These are phyloP conservation scores for Tachina lurida DNA, from an alignment of 2,888 invertebrate species.

Conservation along the genomic window DNA sequence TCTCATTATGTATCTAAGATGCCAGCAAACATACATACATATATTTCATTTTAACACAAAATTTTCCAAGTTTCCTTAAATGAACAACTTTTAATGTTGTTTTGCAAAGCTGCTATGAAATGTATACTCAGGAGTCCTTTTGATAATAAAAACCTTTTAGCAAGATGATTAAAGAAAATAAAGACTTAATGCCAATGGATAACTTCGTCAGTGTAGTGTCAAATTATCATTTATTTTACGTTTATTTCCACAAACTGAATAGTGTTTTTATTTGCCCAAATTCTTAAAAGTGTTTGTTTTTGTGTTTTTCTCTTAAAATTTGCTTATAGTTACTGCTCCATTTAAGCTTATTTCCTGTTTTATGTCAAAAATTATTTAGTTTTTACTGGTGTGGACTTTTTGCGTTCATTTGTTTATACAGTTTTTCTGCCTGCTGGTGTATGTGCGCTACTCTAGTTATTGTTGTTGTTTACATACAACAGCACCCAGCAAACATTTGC, in stretches of 20 bases:
- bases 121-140: too few relatives aligned
- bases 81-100: too few relatives aligned
- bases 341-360: not conserved
- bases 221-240: not conserved
- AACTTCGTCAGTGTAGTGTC: too few relatives aligned
- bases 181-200: not conserved
- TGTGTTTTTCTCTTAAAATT: not conserved
- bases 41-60: too few relatives aligned
- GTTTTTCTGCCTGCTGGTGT: not conserved
- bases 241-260: constrained; percentile 25
- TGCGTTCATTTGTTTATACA: not conserved
- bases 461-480: not conserved
- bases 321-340: constrained; percentile 9
- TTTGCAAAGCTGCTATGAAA: too few relatives aligned
- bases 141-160: not conserved
- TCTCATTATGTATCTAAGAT: too few relatives aligned
- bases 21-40: too few relatives aligned
- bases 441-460: not conserved
- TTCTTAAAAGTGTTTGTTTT: constrained; percentile 14
- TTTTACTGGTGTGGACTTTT: not conserved
- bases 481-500: not conserved
- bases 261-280: constrained; percentile 36
- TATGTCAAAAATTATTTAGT: constrained; percentile 3
- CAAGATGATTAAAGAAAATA: not conserved
- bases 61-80: not conserved